Percentiles rank a stretch among this genome's conserved stretches.
Conservation (phyloP, 2,797 vertebrate genomes). For the Potorous gilbertii region DNA sequence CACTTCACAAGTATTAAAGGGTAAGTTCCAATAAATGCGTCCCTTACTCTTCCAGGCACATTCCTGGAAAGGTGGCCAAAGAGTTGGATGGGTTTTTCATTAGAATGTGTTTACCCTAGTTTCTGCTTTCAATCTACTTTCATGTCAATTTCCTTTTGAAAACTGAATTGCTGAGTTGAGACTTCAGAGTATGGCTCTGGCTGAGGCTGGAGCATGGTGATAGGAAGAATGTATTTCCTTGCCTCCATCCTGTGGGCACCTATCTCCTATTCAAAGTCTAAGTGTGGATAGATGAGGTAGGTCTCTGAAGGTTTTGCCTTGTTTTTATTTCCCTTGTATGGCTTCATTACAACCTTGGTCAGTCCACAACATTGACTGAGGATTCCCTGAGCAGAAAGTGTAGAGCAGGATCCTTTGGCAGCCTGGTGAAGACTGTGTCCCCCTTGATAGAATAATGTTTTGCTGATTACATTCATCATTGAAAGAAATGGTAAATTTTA, state of each 20-base stretch:
- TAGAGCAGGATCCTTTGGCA: neutral
- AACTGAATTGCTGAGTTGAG: neutral
- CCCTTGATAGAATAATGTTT: neutral
- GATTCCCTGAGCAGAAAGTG: neutral
- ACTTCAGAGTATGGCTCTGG: neutral
- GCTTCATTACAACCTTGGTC: neutral
- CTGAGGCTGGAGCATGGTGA: neutral
- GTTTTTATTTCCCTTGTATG: neutral
- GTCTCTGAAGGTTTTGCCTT: neutral
- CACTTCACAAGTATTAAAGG: conserved; percentile 7
- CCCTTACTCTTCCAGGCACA: neutral
- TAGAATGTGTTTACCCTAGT: neutral
- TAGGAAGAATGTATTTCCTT: neutral
- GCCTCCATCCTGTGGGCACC: neutral
- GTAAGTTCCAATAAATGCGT: neutral
- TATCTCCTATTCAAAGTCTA: neutral
- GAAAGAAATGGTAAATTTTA: neutral
- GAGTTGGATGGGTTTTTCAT: neutral
- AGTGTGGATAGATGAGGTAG: neutral
- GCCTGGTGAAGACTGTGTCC: neutral
- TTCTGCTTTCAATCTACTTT: neutral
- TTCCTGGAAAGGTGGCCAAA: neutral
- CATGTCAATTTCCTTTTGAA: neutral
- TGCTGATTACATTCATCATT: neutral
- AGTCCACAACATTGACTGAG: neutral